Conservation (phyloP, 1,140 invertebrate species). For the Pseudomyrmex cubaensis region DNA sequence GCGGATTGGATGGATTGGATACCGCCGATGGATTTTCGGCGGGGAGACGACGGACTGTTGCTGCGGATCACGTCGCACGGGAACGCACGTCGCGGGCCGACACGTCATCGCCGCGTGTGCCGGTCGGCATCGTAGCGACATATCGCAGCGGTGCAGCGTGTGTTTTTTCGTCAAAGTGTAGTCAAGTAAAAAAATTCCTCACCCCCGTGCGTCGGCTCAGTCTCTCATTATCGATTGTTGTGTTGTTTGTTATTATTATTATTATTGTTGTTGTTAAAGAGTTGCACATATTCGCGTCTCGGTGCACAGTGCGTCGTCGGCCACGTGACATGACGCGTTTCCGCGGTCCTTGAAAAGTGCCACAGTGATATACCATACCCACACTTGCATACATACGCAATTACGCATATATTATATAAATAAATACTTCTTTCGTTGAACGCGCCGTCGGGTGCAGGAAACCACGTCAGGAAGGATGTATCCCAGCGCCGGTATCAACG, state of each 20-base stretch:
- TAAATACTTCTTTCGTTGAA: slow-evolving; percentile 1
- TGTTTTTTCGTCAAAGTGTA: no score
- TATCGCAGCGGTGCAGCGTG: no score
- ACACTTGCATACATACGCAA: not conserved
- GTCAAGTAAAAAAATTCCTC: not conserved
- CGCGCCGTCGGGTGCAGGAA: slow-evolving; percentile 6
- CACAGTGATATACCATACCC: not conserved
- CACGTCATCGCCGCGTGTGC: slow-evolving; percentile 50
- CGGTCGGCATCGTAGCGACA: slow-evolving; percentile 61
- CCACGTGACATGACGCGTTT: slow-evolving; percentile 58
- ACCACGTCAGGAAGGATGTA: slow-evolving; percentile 83
- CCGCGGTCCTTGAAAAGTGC: slow-evolving; percentile 11
- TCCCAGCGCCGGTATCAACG: slow-evolving; percentile 88
- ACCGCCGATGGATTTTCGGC: slow-evolving; percentile 68
- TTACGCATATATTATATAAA: not conserved
- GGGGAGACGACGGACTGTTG: slow-evolving; percentile 34
- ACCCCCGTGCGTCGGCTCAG: not conserved
- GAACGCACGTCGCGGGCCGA: slow-evolving; percentile 59
- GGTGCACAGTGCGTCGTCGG: not conserved
- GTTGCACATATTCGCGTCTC: no score
- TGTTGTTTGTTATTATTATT: slow-evolving; percentile 48
- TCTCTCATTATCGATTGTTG: slow-evolving; percentile 42
- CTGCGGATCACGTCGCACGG: slow-evolving; percentile 63
- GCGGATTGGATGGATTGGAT: slow-evolving; percentile 58
- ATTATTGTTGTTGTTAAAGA: slow-evolving; percentile 25